Percentiles rank a stretch among this genome's conserved stretches.
Conservation (phyloP, 2,888 invertebrate species). For the Meta bourneti region DNA sequence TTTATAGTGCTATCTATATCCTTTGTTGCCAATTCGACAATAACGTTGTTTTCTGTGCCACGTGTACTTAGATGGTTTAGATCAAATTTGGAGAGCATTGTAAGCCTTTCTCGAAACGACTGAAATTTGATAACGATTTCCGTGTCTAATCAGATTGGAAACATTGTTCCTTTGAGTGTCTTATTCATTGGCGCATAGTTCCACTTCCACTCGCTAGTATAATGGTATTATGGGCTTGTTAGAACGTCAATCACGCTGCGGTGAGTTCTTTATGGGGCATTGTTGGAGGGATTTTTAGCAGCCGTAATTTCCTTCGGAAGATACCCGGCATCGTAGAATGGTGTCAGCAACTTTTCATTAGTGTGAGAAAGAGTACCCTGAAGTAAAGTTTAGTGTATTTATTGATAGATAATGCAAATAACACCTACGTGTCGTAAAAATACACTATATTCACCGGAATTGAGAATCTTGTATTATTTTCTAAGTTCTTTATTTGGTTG, state of each 20-base stretch:
- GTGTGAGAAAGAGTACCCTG: neutral
- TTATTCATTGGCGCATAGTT: no score
- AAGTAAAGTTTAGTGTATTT: neutral
- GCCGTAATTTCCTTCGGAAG: neutral
- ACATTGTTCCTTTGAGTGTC: neutral
- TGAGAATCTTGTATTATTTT: neutral
- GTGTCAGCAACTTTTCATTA: neutral
- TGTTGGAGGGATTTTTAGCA: neutral
- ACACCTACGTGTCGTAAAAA: neutral
- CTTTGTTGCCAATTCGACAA: no score
- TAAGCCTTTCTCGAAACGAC: neutral
- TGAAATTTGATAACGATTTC: neutral
- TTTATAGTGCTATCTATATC: no score
- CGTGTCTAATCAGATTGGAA: neutral
- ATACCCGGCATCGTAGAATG: neutral
- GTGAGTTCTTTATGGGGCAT: neutral
- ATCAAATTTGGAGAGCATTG: neutral
- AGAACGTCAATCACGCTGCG: neutral
- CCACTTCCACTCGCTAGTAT: neutral
- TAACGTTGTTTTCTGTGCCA: no score
- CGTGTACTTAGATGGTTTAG: no score
- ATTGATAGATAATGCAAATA: neutral
- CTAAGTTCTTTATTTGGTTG: neutral
- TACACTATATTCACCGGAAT: neutral
- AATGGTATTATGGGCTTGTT: neutral